Conservation (phyloP, 2,113 vertebrate genomes). For the Calidris pugnax region DNA sequence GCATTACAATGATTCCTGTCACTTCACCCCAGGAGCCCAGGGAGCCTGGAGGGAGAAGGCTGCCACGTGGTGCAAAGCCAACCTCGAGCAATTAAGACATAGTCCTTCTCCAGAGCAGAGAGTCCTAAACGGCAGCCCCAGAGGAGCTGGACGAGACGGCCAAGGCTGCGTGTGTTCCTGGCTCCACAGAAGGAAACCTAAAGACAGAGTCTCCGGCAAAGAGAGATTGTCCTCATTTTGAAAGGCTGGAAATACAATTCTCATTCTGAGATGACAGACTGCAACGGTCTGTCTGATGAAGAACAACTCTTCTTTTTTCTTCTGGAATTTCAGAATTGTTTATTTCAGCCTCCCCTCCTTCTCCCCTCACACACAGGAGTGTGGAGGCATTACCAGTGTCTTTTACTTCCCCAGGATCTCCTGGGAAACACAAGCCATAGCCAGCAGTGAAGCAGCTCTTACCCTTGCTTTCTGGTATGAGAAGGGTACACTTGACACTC, state of each 20-base stretch:
- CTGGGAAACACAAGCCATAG: neutral
- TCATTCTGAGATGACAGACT: neutral
- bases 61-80: neutral
- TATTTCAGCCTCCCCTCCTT: neutral
- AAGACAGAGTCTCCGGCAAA: neutral
- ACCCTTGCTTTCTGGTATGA: neutral
- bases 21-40: neutral
- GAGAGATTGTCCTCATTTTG: neutral
- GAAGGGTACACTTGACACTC: neutral
- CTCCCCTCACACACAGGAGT: neutral
- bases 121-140: neutral
- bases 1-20: neutral
- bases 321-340: neutral
- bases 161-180: neutral
- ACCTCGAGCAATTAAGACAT: neutral
- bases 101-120: neutral
- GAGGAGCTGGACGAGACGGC: neutral
- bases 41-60: neutral
- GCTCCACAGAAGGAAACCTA: neutral
- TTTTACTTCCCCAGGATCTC: neutral
- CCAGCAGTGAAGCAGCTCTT: neutral
- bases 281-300: neutral
- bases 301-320: neutral
- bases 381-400: neutral
- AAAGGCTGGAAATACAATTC: neutral